Evolutionary conservation across 1,140 invertebrate species (phyloP), one percentile per base, ranked within the genome.

Genomic region (Tetragnatha versicolor): DNA sequence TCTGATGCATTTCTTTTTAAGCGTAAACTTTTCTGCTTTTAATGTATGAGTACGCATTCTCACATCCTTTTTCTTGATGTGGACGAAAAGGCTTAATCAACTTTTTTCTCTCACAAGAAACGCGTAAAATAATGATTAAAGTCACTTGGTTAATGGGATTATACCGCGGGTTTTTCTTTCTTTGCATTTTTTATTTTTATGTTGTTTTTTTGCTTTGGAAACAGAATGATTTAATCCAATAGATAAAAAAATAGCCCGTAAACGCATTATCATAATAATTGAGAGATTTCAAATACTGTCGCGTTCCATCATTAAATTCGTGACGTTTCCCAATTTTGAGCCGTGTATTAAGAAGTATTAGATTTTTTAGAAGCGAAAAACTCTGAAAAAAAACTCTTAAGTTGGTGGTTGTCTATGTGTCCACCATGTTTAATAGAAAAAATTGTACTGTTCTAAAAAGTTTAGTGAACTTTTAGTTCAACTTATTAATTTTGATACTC

Each of bases 111-210:
- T 37, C 9, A 17, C 14, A 42, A 75, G 55, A 63, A 65, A 53
- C 29, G 60, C 51, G 60, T 53, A 42, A 77, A 65, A 65, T 77
- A 65, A 53, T 77, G 49, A 53, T 39, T 77, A 53, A 77, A 77
- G 73, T 77, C 73, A 65, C 61, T 65, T 66, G 25, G 42, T 51
- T 77, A 77, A 77, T 63, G n/a, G 73, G 73, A 77, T 77, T 77
- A 77, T 55, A 39, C 25, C 10, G 33, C 25, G 29, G 47, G 25
- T 35, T 55, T 73, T 60, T 73, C 37, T 33, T 10, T 27, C 29
- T 22, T 65, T 65, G 10, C 9, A 0, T 25, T 17, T 65, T 65
- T 60, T 42, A n/a, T n/a, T n/a, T n/a, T n/a, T n/a, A n/a, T n/a
- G n/a, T n/a, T n/a, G n/a, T 73, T 45, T 77, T 53, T 66, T 12